phyloP scores from a whole-genome alignment of 2,113 vertebrate species.

The Aptenodytes forsteri region DNA sequence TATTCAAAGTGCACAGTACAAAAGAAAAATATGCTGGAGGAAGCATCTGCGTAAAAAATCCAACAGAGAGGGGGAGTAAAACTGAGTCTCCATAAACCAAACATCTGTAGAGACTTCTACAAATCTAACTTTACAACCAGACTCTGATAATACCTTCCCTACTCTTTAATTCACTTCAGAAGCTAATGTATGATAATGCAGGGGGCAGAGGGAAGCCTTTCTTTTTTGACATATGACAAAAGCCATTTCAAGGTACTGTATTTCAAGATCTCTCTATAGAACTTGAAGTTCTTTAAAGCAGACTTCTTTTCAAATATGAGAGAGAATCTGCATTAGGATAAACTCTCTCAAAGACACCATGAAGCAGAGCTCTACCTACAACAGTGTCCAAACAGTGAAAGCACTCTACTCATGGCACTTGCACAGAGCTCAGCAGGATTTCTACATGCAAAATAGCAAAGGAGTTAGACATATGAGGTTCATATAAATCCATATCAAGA shows the following conservation, averaged over 20 bases:
- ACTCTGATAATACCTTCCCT: neutral
- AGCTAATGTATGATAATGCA: neutral
- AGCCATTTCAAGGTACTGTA: neutral
- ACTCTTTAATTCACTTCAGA: neutral
- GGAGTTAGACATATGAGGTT: neutral
- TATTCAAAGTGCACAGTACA: neutral
- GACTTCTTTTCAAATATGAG: neutral
- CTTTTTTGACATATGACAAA: neutral
- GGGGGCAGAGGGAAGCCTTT: fast-evolving
- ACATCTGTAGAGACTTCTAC: neutral
- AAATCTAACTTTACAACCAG: neutral
- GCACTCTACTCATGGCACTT: neutral
- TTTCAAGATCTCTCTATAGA: neutral
- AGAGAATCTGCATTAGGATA: neutral
- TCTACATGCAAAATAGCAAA: neutral
- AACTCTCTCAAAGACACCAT: neutral
- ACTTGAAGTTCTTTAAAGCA: neutral
- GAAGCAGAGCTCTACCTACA: neutral
- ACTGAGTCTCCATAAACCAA: neutral
- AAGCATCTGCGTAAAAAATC: neutral
- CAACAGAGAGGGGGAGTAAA: neutral
- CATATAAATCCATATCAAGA: neutral
- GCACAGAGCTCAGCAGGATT: neutral
- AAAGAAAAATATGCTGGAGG: neutral
- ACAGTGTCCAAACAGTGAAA: neutral